Evolutionary conservation across 2,888 invertebrate species (phyloP), one percentile per base, ranked within the genome.

Genomic region (Rotaria socialis): DNA sequence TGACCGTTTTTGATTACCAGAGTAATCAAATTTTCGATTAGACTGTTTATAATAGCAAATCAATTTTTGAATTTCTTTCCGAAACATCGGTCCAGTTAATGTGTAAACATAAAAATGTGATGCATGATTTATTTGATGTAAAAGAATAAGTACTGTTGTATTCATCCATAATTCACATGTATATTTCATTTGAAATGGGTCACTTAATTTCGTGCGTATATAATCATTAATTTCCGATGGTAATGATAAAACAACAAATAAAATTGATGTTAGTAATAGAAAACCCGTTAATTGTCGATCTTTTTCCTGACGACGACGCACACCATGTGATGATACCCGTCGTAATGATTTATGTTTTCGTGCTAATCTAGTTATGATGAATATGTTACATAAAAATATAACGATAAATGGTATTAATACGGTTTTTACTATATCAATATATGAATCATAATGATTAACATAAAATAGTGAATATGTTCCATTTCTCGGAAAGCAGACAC

Each of bases 81-180:
- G 80, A 47, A 80, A 80, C 1, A 80, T 80, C 11, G 47, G 43
- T 19, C 80, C 80, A 22, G 47, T 80, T 47, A 80, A 47, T 47
- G 80, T 80, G 47, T 80, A 80, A n/a, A 80, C 47, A 80, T 80
- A 80, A n/a, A 80, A 80, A 80, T 80, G 80, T 80, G 80, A 80
- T 14, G 80, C 80, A 80, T 80, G 47, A 47, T 80, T 24, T 14
- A 80, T 47, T 80, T 80, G 80, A 80, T 80, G 47, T 47, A 80
- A n/a, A n/a, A 80, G 22, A 24, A 80, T 80, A 43, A 47, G n/a
- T 47, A 47, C n/a, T 14, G 47, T 80, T n/a, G 80, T 80, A 11
- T 2, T 47, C 1, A 14, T 47, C 80, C 80, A 80, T 80, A 80
- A 47, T 47, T 80, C 47, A 80, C 80, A 80, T 11, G 47, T 47